Evolutionary conservation across 1,140 invertebrate genomes (phyloP).

Genomic region (Antheraea pernyi): DNA sequence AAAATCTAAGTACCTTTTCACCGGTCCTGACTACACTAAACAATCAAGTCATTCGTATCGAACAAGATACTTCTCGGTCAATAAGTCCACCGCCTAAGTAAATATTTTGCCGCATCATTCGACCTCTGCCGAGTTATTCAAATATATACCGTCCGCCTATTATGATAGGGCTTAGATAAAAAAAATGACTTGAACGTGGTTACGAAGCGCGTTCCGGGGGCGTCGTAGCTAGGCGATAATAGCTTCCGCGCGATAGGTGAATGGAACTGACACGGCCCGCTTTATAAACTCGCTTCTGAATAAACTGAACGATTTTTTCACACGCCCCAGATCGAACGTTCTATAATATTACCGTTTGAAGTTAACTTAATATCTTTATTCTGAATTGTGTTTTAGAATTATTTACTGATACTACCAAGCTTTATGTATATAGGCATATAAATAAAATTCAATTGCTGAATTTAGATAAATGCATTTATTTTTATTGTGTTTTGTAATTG

Average conservation of each 20-base stretch:
- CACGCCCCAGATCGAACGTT: background rate
- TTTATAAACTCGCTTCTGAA: constrained; percentile 25
- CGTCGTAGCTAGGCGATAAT: constrained; percentile 43
- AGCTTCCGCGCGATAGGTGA: constrained; percentile 58
- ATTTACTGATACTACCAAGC: constrained; percentile 10
- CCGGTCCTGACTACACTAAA: constrained; percentile 4
- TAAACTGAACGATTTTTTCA: constrained; percentile 25
- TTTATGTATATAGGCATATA: constrained; percentile 6
- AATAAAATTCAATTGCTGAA: too few species aligned
- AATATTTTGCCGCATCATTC: constrained; percentile 29
- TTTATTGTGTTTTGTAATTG: too few species aligned
- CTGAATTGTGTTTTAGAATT: background rate
- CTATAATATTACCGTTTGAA: background rate
- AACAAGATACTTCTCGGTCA: constrained; percentile 18
- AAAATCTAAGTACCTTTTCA: background rate
- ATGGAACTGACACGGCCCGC: constrained; percentile 42
- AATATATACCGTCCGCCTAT: constrained; percentile 3
- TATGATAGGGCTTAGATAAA: constrained; percentile 19
- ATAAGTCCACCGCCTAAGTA: constrained; percentile 24
- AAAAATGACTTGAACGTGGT: constrained; percentile 18
- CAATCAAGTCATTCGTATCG: constrained; percentile 18
- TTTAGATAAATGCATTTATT: too few species aligned
- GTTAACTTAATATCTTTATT: background rate
- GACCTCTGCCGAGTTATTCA: constrained; percentile 11
- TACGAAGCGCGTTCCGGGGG: constrained; percentile 26